A percentile compares a stretch with the other conserved stretches of the same genome.
Evolutionary conservation across 1,140 invertebrate genomes (phyloP).

Genomic region (Nephila pilipes): DNA sequence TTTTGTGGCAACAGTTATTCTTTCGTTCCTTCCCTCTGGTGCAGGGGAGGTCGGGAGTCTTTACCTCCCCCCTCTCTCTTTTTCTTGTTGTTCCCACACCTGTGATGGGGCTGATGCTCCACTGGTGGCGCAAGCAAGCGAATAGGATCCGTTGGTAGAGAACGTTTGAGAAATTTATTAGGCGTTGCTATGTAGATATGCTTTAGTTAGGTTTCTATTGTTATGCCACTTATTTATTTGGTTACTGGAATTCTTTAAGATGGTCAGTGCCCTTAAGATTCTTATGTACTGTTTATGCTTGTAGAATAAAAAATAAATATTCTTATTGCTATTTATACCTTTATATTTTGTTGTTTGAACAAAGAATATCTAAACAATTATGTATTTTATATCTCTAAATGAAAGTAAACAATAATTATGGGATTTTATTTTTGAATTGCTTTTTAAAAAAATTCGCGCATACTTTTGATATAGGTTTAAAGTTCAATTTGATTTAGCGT

Average conservation of each 20-base stretch:
- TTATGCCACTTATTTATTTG: not conserved
- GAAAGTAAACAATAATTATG: too few species aligned
- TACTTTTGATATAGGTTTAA: too few species aligned
- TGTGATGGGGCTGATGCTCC: constrained; percentile 37
- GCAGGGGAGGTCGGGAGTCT: not conserved
- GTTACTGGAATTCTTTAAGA: not conserved
- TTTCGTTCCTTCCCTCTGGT: constrained; percentile 6
- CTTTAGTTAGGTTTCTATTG: not conserved
- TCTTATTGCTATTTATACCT: not conserved
- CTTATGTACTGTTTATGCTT: not conserved
- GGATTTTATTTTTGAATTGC: too few species aligned
- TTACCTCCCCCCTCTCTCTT: not conserved
- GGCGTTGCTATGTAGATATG: not conserved
- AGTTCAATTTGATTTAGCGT: too few species aligned
- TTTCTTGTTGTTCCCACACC: constrained; percentile 39
- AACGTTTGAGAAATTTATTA: not conserved
- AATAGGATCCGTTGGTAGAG: not conserved
- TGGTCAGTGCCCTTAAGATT: not conserved
- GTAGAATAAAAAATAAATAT: not conserved
- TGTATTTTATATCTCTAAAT: too few species aligned
- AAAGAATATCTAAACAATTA: too few species aligned
- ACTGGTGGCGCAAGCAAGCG: not conserved
- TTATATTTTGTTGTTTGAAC: too few species aligned
- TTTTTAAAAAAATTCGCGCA: too few species aligned
- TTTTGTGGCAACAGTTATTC: constrained; percentile 73